Percentiles rank a stretch among this genome's conserved stretches.
These are phyloP conservation scores for Lutjanus argentimaculatus DNA, from an alignment of 2,797 vertebrate genomes.

Conservation along the genomic window DNA sequence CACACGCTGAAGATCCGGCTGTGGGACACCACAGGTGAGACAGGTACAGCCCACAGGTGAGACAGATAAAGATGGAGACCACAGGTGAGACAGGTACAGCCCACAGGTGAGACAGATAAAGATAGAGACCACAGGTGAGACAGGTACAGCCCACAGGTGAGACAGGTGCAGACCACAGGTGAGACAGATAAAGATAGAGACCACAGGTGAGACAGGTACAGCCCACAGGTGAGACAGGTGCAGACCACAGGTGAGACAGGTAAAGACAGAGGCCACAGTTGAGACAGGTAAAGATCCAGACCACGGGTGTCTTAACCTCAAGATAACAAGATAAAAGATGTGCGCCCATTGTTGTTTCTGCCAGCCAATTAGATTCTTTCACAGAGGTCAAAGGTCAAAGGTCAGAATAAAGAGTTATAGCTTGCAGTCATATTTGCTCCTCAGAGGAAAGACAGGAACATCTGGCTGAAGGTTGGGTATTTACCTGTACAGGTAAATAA, in stretches of 20 bases:
- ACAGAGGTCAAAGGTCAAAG: conserved; percentile 24
- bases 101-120: neutral
- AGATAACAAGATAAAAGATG: neutral
- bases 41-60: neutral
- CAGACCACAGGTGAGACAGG: neutral
- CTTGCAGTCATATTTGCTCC: neutral
- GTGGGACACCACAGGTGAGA: neutral
- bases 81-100: neutral
- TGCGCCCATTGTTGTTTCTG: neutral
- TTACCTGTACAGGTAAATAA: neutral
- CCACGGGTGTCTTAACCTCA: neutral
- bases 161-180: neutral
- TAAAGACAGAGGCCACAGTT: neutral
- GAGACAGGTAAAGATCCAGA: neutral
- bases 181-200: neutral
- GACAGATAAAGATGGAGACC: neutral
- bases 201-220: neutral
- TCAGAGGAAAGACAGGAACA: neutral
- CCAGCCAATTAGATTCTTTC: conserved; percentile 5
- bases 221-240: neutral
- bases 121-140: neutral
- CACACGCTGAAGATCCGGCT: neutral
- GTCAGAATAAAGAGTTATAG: neutral
- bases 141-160: neutral
- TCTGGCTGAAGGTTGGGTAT: neutral